phyloP scores from a whole-genome alignment of 1,140 invertebrate genomes.

The Triops cancriformis region DNA sequence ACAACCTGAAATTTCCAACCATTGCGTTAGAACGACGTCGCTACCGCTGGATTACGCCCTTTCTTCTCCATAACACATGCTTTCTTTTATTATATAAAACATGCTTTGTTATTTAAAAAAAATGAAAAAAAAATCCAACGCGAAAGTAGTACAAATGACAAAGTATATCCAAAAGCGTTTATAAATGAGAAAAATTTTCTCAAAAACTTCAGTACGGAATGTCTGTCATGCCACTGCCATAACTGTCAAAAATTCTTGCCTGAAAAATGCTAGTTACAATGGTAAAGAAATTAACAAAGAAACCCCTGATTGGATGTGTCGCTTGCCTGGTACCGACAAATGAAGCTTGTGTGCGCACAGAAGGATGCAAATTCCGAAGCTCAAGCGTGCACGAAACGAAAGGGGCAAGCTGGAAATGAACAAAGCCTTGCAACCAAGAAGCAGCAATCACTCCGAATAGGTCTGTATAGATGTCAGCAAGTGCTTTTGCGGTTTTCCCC shows the following conservation, averaged over 20 bases:
- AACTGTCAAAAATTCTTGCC: background rate
- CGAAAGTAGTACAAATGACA: background rate
- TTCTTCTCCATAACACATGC: no score
- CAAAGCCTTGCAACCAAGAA: background rate
- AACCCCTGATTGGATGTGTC: background rate
- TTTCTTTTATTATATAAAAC: no score
- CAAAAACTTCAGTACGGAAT: background rate
- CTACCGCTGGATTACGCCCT: no score
- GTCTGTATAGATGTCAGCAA: background rate
- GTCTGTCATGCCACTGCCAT: background rate
- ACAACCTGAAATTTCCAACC: constrained; percentile 58
- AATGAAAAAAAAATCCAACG: background rate
- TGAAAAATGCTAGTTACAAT: background rate
- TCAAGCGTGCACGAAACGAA: constrained; percentile 9
- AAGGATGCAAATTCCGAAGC: background rate
- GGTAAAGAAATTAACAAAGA: background rate
- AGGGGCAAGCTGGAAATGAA: background rate
- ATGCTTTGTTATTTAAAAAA: no score
- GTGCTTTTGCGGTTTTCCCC: background rate
- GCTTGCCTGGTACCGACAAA: background rate
- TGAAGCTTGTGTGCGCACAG: background rate
- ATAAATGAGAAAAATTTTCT: no score
- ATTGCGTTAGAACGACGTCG: background rate
- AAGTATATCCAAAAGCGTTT: no score
- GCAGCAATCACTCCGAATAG: background rate